Evolutionary conservation across 2,888 invertebrate species (phyloP), one percentile per base, ranked within the genome.

Genomic region (Patella depressa): DNA sequence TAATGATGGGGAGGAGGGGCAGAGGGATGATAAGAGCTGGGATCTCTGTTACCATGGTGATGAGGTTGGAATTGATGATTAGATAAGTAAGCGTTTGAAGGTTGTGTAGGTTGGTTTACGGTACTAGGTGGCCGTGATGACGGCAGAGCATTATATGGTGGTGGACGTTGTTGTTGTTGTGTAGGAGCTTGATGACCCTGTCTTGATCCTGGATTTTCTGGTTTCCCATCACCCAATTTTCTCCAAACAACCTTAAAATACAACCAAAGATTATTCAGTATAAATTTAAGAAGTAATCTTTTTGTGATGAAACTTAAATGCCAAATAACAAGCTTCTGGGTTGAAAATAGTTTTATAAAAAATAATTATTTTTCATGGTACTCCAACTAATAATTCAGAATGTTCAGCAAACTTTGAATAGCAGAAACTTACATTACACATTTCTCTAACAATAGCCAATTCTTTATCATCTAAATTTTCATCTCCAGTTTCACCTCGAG

Each of bases 381-480:
- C 15, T 7, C 12, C 14, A 19, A 17, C 9, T 72, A 17, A 34
- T 53, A 14, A 53, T 34, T 34, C 14, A 15, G 17, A 3, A 3
- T 7, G 17, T n/a, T 19, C 34, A 45, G 7, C 9, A 45, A 45
- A 45, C 45, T 45, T 45, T 45, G 45, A 45, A 45, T 45, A 45
- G 45, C 45, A 45, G 45, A 45, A 1, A 92, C 94, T 93, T 92
- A 95, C 95, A 92, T 98, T 97, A 92, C 97, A 98, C 97, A 98
- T 97, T 93, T 98, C 97, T 87, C 97, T 94, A 73, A 98, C 96
- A 77, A 98, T 93, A 5, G 97, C 97, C 90, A 97, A 97, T 91
- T 97, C 97, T 19, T 96, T 96, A 86, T 97, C 95, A 81, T 85
- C 88, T 29, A 88, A 80, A 69, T 90, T 88, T 53, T 88, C 86